Conservation (phyloP, 2,888 invertebrate genomes). For the Dasypogon diadema region DNA sequence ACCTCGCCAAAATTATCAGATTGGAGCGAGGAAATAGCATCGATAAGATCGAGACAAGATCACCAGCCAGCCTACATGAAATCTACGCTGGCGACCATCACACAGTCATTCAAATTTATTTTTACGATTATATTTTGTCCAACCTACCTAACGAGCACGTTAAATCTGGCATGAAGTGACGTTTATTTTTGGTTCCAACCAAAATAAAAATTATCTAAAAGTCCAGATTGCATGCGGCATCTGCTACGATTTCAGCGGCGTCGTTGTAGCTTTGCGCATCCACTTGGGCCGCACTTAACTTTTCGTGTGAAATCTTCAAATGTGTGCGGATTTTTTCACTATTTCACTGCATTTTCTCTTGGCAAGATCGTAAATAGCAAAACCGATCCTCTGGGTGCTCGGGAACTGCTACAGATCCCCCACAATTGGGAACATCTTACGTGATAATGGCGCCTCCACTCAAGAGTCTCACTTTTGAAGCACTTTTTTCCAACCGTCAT, state of each 20-base stretch:
- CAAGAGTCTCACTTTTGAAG: neutral
- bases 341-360: neutral
- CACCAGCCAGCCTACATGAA: neutral
- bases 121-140: neutral
- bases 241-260: neutral
- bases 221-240: constrained; percentile 20
- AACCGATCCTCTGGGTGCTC: neutral
- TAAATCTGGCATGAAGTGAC: constrained; percentile 23
- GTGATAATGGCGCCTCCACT: neutral
- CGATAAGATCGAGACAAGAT: neutral
- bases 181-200: neutral
- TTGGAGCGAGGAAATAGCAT: too few species aligned
- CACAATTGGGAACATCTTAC: neutral
- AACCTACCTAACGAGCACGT: neutral
- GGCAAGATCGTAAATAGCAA: neutral
- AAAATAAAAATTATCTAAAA: constrained; percentile 24
- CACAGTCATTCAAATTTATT: neutral
- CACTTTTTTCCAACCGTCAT: neutral
- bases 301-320: too few species aligned
- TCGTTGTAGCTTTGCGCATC: neutral
- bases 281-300: too few species aligned
- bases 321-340: neutral
- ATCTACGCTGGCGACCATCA: neutral
- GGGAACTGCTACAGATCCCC: neutral
- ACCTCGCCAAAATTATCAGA: too few species aligned